Evolutionary conservation across 2,888 invertebrate genomes (phyloP).

Genomic region (Linnaemya vulpina): DNA sequence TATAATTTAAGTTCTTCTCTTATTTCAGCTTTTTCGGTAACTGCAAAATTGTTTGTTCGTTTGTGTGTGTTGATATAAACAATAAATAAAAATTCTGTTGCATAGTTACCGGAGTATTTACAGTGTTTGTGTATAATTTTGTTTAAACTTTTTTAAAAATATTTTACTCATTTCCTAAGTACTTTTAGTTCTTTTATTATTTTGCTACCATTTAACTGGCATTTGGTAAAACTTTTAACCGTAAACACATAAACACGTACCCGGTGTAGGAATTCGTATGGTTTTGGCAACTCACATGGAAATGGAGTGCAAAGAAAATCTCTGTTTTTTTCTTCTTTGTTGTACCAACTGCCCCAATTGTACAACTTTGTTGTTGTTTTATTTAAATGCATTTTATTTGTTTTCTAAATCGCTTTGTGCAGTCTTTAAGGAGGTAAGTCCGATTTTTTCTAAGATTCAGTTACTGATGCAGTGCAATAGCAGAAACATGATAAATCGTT

Average conservation of each 20-base stretch:
- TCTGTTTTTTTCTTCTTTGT: constrained; percentile 12
- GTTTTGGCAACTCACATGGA: constrained; percentile 13
- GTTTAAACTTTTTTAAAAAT: not conserved
- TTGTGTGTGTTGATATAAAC: constrained; percentile 34
- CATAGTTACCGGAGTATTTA: constrained; percentile 52
- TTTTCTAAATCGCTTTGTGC: too few relatives aligned
- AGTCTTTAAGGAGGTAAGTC: too few relatives aligned
- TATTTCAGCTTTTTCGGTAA: not conserved
- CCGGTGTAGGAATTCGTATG: constrained; percentile 6
- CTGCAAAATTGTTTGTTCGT: constrained; percentile 20
- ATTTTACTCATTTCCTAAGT: constrained; percentile 14
- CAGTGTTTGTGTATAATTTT: not conserved
- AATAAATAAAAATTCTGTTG: constrained; percentile 63
- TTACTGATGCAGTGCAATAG: too few relatives aligned
- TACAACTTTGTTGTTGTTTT: not conserved
- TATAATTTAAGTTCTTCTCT: not conserved
- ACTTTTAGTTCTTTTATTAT: not conserved
- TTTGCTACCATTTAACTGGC: constrained; percentile 6
- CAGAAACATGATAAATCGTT: too few relatives aligned
- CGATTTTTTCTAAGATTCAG: too few relatives aligned
- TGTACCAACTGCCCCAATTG: constrained; percentile 13
- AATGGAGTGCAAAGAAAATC: constrained; percentile 13
- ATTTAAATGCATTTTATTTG: not conserved
- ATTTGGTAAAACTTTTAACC: constrained; percentile 7
- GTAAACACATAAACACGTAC: constrained; percentile 23